Evolutionary conservation across 2,797 vertebrate species (phyloP), one percentile per base, ranked within the genome.

Genomic region (Rhodeus uyekii): DNA sequence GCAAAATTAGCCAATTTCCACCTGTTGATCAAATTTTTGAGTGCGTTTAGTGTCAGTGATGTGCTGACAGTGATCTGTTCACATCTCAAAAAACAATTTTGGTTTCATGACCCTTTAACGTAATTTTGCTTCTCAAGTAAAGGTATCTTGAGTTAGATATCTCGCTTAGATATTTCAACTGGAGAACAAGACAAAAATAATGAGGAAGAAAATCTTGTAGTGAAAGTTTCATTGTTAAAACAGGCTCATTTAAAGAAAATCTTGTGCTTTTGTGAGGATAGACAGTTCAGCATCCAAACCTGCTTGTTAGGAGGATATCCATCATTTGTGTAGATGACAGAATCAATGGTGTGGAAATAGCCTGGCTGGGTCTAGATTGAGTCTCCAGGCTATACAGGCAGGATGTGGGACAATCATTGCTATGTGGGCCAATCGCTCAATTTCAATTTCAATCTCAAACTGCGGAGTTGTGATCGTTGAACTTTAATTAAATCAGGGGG

Each of bases 261-360:
- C 81, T 83, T 78, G 53, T 68, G 63, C 60, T 63, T 79, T 81
- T 78, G 78, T 80, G 39, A 65, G 67, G 68, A 60, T 76, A 50
- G 76, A 85, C 68, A 84, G 86, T 92, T 91, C 85, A 86, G 87
- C 85, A 78, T 87, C 87, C 87, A 90, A 90, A 90, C 89, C 89
- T 83, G 92, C 92, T 93, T 84, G 90, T 94, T 94, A 90, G 91
- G 84, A 91, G 92, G 90, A 91, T 93, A 94, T 95, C 93, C 89
- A 94, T 95, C 93, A 94, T 93, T 92, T 89, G 92, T 93, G 91
- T 93, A 92, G 92, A 94, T 95, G 95, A 94, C 95, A 94, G 93
- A 95, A 95, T 96, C 95, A 90, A 96, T 96, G 93, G 89, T 88
- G 94, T 94, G 93, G 95, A 96, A 96, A 95, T 94, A 93, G 95